A percentile compares a stretch with the other conserved stretches of the same genome.
Evolutionary conservation across 1,140 invertebrate genomes (phyloP).

Genomic region (Drosophila navojoa): DNA sequence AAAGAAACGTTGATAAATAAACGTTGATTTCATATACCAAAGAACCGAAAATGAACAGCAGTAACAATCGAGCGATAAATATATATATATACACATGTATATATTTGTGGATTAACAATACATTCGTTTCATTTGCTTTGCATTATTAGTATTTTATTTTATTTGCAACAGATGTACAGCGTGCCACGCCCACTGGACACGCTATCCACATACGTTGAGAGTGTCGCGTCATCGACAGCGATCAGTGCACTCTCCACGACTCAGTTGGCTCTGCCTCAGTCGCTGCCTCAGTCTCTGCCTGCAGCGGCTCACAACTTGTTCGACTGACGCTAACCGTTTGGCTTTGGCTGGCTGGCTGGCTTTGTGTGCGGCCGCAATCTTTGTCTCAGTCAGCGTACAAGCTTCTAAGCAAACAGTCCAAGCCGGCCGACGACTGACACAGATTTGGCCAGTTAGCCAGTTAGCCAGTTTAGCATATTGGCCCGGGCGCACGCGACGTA

Average conservation of each 20-base stretch:
- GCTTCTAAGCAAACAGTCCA: conserved; percentile 76
- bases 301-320: conserved; percentile 34
- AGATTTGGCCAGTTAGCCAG: conserved; percentile 3
- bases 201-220: conserved; percentile 11
- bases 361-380: conserved; percentile 59
- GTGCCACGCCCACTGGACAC: conserved; percentile 25
- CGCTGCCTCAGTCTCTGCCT: background rate
- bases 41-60: conserved; percentile 19
- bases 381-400: conserved; percentile 73
- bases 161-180: background rate
- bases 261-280: conserved; percentile 7
- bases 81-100: conserved; percentile 63
- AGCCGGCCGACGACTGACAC: conserved; percentile 14
- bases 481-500: conserved; percentile 54
- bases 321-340: conserved; percentile 24
- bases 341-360: background rate
- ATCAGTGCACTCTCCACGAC: conserved; percentile 35
- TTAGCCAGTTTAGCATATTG: conserved; percentile 6
- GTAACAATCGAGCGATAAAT: conserved; percentile 63
- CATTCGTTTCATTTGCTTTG: conserved; percentile 25
- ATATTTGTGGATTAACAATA: conserved; percentile 50
- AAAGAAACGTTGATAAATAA: conserved; percentile 56
- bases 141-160: no score
- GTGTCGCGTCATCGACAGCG: conserved; percentile 23
- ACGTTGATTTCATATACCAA: background rate